phyloP scores from a whole-genome alignment of 2,888 invertebrate genomes.

The Napeogenes sylphis region DNA sequence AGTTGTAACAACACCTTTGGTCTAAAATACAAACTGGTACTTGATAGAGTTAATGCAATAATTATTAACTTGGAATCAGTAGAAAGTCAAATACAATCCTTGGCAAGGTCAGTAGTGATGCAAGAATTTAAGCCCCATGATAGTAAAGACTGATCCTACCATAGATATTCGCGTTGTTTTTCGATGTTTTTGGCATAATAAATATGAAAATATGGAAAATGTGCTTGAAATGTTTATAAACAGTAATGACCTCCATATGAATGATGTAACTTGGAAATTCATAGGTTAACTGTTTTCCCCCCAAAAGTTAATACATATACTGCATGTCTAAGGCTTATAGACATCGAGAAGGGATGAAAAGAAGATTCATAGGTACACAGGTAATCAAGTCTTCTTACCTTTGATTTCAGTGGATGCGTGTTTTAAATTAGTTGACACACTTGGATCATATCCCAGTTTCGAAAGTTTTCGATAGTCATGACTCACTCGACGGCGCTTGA shows the following conservation, averaged over 20 bases:
- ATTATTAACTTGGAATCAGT: constrained; percentile 35
- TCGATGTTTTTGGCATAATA: background rate
- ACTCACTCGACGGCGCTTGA: constrained; percentile 66
- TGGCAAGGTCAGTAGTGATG: constrained; percentile 54
- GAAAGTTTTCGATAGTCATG: constrained; percentile 69
- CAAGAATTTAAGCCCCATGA: constrained; percentile 34
- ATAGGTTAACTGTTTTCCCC: constrained; percentile 73
- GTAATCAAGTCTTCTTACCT: constrained; percentile 48
- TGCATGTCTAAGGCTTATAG: constrained; percentile 2
- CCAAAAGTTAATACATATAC: constrained; percentile 53
- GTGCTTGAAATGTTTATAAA: constrained; percentile 68
- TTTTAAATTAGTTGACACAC: constrained; percentile 65
- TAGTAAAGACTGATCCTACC: background rate
- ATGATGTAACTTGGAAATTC: constrained; percentile 64
- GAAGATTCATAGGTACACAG: constrained; percentile 13
- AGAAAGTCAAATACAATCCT: constrained; percentile 50
- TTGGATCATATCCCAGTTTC: constrained; percentile 69
- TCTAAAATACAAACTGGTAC: background rate
- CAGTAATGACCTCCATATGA: constrained; percentile 67
- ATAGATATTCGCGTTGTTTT: constrained; percentile 12
- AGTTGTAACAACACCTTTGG: background rate
- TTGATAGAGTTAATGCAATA: background rate
- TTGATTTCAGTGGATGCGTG: constrained; percentile 57
- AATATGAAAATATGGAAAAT: constrained; percentile 36
- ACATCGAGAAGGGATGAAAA: constrained; percentile 1